These are phyloP conservation scores for Leucosticte australis DNA, from an alignment of 2,113 vertebrate genomes.

Conservation along the genomic window DNA sequence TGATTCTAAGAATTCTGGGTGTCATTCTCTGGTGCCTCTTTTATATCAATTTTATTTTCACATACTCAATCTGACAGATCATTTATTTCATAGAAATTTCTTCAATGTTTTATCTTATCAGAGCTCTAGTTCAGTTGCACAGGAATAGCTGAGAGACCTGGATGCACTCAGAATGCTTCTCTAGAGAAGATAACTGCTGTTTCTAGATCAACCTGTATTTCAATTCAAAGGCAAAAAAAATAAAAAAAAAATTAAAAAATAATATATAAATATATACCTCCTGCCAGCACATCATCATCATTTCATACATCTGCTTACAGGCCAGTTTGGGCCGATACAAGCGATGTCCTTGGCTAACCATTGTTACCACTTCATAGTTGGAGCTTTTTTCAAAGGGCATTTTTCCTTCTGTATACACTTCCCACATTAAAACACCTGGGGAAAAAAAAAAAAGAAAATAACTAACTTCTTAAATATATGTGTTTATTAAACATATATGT, in stretches of 20 bases:
- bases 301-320: slow-evolving; percentile 78
- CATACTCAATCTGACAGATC: neutral
- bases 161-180: neutral
- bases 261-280: slow-evolving; percentile 78
- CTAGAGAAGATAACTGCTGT: neutral
- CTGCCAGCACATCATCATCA: slow-evolving; percentile 90
- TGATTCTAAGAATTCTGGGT: neutral
- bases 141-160: neutral
- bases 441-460: neutral
- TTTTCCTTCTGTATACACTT: slow-evolving; percentile 89
- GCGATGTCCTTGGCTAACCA: slow-evolving; percentile 89
- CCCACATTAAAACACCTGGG: slow-evolving; percentile 94
- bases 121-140: neutral
- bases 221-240: neutral
- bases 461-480: neutral
- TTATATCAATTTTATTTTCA: neutral
- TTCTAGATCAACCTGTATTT: neutral
- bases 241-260: slow-evolving; percentile 21
- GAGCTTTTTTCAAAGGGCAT: slow-evolving; percentile 90
- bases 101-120: neutral
- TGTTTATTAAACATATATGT: neutral
- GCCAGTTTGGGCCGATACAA: slow-evolving; percentile 85
- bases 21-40: neutral
- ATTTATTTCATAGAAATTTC: neutral
- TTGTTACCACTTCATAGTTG: slow-evolving; percentile 90